Base-by-base conservation (phyloP, 2,797 vertebrate genomes). In the Darevskia nairensis region DNA sequence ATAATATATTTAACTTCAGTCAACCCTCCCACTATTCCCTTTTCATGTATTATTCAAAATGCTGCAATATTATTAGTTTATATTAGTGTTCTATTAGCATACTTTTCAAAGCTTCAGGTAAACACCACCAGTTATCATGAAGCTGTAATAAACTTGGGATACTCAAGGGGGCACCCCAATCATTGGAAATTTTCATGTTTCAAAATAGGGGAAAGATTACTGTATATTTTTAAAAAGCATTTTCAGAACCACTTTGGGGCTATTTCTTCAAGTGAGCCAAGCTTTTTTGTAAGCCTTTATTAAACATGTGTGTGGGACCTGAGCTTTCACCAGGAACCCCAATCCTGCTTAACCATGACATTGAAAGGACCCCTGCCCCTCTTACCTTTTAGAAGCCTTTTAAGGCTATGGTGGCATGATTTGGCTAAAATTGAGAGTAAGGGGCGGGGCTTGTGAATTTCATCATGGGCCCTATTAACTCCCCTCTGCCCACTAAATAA, bases 121-220 rank as follows among this genome's bases (percentile, higher is more conserved):
- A 39, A 61, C 21, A 64, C 50, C 23, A 80, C 61, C 27, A 50
- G 61, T 84, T 50, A 32, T 81, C 69, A 76, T 82, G 61, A 77
- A 35, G 29, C 19, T 77, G 80, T 82, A 86, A 86, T 89, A 81
- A 89, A 68, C 41, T 19, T 41, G 50, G 44, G 78, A 50, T 44
- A 82, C 80, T 82, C 84, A 77, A 89, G 88, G 21, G 64, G 72
- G 72, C 84, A 82, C 59, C 35, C 84, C 68, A 82, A 59, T 69
- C 84, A 82, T 75, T 86, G 46, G 19, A 29, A 82, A 77, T 69
- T 55, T 64, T 68, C 76, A 88, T 19, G 10, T 27, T 79, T 41
- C 46, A 82, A 86, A 82, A 8, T 44, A 35, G 21, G 15, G 35
- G 64, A 82, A 1, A 50, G 66, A 84, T 23, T 8, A 74, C n/a